A percentile compares a stretch with the other conserved stretches of the same genome.
Conservation (phyloP, 2,113 vertebrate species). For the Lonchura striata region DNA sequence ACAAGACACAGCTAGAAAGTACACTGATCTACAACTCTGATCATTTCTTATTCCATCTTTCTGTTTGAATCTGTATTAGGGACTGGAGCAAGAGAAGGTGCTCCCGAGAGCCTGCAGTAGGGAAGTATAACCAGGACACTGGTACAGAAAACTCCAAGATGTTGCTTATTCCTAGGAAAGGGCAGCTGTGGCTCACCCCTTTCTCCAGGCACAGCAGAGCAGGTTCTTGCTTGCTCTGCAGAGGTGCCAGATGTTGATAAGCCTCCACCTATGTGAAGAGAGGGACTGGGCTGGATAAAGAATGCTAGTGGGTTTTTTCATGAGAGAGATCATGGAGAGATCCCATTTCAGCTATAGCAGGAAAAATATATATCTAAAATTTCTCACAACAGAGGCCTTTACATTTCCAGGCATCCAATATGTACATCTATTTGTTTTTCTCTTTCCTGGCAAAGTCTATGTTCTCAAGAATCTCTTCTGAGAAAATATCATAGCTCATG, state of each 20-base stretch:
- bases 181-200: background rate
- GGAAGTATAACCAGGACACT: background rate
- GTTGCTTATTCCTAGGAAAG: background rate
- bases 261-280: background rate
- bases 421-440: background rate
- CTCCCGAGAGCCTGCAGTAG: background rate
- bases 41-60: background rate
- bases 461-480: background rate
- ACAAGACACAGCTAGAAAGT: background rate
- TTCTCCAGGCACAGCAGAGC: background rate
- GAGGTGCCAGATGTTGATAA: background rate
- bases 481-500: background rate
- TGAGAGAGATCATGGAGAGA: background rate
- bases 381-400: background rate
- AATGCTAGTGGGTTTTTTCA: background rate
- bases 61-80: background rate
- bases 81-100: background rate
- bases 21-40: background rate
- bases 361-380: background rate
- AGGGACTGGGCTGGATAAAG: background rate
- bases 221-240: background rate
- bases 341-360: background rate
- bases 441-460: background rate
- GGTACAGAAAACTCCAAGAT: background rate
- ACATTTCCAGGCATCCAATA: background rate